Conservation (phyloP, 2,888 invertebrate species). For the Drosophila testacea region DNA sequence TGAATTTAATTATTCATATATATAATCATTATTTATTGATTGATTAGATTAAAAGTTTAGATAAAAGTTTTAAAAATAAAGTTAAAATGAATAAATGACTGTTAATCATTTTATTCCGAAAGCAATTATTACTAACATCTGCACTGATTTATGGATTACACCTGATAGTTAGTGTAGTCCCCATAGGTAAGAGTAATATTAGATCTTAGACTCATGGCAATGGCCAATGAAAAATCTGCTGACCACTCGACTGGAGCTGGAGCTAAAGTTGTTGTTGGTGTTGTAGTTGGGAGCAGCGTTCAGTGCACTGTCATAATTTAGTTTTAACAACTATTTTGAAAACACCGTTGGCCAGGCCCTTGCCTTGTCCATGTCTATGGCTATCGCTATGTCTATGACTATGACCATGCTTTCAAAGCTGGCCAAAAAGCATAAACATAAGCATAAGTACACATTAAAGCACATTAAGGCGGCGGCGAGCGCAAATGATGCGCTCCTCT, state of each 20-base stretch:
- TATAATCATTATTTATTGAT: too few species aligned
- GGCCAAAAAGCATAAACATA: conserved; percentile 44
- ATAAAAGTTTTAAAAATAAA: too few species aligned
- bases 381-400: too few species aligned
- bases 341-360: conserved; percentile 73
- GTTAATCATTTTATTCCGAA: too few species aligned
- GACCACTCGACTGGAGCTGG: conserved; percentile 51
- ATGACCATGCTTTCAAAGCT: not conserved
- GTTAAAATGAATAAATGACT: too few species aligned
- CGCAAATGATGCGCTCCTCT: conserved; percentile 79
- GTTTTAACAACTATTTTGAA: conserved; percentile 68
- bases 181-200: not conserved
- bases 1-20: too few species aligned
- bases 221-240: conserved; percentile 24
- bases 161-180: not conserved
- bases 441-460: conserved; percentile 79
- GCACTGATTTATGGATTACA: too few species aligned
- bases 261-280: conserved; percentile 1
- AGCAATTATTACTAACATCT: too few species aligned
- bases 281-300: conserved; percentile 42
- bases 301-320: conserved; percentile 76
- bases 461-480: conserved; percentile 70
- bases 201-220: conserved; percentile 21
- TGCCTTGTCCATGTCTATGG: conserved; percentile 4
- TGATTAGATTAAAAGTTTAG: too few species aligned